Conservation (phyloP, 2,797 vertebrate genomes). For the Nyctalus aviator region DNA sequence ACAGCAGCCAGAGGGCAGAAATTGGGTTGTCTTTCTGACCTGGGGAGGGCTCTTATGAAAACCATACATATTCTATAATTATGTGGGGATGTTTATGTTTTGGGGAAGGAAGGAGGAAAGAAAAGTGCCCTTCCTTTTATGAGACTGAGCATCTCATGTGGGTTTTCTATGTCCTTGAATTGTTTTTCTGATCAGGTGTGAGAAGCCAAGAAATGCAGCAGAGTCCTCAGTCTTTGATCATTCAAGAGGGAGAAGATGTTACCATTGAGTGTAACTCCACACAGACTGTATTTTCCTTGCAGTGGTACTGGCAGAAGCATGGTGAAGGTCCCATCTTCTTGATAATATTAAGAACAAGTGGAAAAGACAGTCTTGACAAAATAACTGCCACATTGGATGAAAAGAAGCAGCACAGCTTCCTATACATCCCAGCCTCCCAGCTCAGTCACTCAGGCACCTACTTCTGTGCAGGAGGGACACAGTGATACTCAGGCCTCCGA, state of each 20-base stretch:
- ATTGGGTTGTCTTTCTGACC: background rate
- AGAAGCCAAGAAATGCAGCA: constrained; percentile 33
- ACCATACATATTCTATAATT: background rate
- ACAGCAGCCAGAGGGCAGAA: background rate
- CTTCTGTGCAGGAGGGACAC: constrained; percentile 34
- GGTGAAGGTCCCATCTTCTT: background rate
- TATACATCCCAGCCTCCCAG: background rate
- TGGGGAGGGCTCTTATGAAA: background rate
- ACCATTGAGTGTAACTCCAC: constrained; percentile 3
- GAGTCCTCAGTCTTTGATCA: background rate
- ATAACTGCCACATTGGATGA: background rate
- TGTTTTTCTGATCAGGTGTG: constrained; percentile 33
- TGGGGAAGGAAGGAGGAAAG: background rate
- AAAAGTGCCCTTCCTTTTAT: background rate
- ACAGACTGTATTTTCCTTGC: background rate
- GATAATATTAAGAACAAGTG: background rate
- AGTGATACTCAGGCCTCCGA: background rate
- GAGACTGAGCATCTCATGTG: background rate
- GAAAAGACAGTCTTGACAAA: background rate
- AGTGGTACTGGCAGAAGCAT: background rate
- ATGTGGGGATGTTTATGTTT: background rate
- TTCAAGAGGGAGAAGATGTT: background rate
- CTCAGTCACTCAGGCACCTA: background rate
- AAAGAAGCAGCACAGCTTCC: background rate
- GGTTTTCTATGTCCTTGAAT: background rate